A percentile compares a stretch with the other conserved stretches of the same genome.
These are phyloP conservation scores for Syngnathus typhle DNA, from an alignment of 2,113 vertebrate species.

Conservation along the genomic window DNA sequence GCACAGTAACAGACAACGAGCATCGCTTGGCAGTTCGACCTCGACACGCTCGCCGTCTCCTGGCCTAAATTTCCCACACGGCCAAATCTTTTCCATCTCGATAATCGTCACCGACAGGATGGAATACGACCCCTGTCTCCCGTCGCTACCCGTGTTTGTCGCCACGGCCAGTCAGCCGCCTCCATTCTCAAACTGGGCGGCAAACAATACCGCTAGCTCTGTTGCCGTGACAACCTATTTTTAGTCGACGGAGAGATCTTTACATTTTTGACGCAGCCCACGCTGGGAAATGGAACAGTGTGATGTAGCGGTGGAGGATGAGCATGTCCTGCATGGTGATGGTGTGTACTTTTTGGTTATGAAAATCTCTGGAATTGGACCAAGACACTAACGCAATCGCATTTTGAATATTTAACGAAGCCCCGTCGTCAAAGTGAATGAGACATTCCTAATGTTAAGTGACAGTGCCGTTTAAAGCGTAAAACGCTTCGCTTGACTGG, in stretches of 20 bases:
- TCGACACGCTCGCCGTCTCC: slow-evolving; percentile 13
- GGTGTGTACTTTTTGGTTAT: background rate
- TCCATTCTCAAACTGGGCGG: slow-evolving; percentile 51
- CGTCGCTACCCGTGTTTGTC: slow-evolving; percentile 29
- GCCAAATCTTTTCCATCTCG: slow-evolving; percentile 5
- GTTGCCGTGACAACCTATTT: slow-evolving; percentile 72
- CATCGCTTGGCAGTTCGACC: slow-evolving; percentile 19
- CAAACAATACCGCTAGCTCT: slow-evolving; percentile 51
- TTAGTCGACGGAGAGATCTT: slow-evolving; percentile 49
- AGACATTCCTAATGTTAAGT: slow-evolving; percentile 28
- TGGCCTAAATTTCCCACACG: slow-evolving; percentile 5
- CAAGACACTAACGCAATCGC: background rate
- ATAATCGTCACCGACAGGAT: slow-evolving; percentile 4
- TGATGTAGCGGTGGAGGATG: background rate
- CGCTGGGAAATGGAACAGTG: slow-evolving; percentile 20
- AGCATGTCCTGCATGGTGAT: background rate
- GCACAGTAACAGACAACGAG: slow-evolving; percentile 14
- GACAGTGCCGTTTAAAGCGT: slow-evolving; percentile 19
- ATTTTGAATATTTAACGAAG: background rate
- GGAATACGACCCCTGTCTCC: slow-evolving; percentile 27
- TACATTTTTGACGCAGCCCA: slow-evolving; percentile 35
- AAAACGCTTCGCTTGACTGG: slow-evolving; percentile 22
- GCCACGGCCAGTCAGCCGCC: slow-evolving; percentile 30
- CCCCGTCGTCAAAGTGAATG: background rate
- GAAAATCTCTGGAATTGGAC: background rate